phyloP scores from a whole-genome alignment of 2,113 vertebrate species.

The mouse (Mus musculus) region DNA sequence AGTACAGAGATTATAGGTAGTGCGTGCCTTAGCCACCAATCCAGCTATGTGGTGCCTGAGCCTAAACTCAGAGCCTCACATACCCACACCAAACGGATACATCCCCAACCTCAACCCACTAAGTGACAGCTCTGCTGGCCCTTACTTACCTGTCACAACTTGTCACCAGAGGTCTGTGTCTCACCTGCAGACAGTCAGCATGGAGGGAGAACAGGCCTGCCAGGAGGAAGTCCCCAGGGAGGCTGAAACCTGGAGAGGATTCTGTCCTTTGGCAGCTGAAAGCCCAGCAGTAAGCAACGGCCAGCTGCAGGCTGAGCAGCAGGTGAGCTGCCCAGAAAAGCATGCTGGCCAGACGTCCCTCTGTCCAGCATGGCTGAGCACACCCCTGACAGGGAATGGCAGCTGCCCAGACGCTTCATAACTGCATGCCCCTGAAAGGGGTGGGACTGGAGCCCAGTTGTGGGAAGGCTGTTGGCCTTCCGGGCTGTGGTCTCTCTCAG shows the following conservation, averaged over 20 bases:
- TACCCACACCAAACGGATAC: background rate
- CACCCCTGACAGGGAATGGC: background rate
- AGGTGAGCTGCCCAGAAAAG: background rate
- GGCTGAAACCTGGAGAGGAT: constrained; percentile 54
- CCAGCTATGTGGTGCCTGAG: background rate
- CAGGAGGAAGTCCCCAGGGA: constrained; percentile 69
- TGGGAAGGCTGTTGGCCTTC: constrained; percentile 4
- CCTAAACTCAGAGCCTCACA: background rate
- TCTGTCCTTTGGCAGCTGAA: background rate
- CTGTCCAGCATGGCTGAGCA: background rate
- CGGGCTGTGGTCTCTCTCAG: constrained; percentile 28
- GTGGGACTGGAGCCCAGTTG: background rate
- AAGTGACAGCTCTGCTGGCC: background rate
- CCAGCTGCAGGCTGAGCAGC: background rate
- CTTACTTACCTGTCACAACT: constrained; percentile 77
- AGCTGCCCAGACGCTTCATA: background rate
- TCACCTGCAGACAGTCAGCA: background rate
- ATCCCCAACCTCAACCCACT: background rate
- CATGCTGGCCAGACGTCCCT: constrained; percentile 50
- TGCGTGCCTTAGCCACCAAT: background rate
- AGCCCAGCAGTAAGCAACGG: background rate
- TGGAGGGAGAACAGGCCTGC: constrained; percentile 77
- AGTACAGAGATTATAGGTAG: background rate
- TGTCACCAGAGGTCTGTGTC: constrained; percentile 56
- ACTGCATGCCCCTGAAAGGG: background rate